Conservation (phyloP, 2,888 invertebrate genomes). For the Chloroclystis v-ata region DNA sequence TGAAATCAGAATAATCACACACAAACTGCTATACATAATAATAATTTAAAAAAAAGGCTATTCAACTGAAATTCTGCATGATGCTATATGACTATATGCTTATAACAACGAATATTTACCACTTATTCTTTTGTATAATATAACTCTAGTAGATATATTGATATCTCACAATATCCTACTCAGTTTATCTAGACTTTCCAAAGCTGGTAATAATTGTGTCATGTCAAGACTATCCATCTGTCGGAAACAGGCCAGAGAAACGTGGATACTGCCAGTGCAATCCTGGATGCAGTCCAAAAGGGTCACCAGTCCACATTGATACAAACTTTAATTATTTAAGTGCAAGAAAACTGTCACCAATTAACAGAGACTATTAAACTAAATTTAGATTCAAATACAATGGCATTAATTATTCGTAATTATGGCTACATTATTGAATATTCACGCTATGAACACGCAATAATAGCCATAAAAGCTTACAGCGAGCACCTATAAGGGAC, state of each 20-base stretch:
- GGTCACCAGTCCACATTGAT: conserved; percentile 1
- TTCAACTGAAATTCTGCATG: too few species aligned
- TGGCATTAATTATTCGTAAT: too few species aligned
- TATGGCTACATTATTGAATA: not conserved
- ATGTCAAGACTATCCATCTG: not conserved
- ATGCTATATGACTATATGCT: too few species aligned
- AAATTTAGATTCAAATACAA: not conserved
- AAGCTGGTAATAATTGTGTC: not conserved
- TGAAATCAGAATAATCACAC: too few species aligned
- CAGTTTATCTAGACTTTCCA: not conserved
- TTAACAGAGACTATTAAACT: too few species aligned
- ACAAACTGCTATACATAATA: too few species aligned
- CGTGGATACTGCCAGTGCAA: conserved; percentile 1
- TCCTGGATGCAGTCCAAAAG: conserved; percentile 7
- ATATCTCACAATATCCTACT: not conserved
- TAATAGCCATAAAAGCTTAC: conserved; percentile 19
- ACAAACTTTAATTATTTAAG: not conserved
- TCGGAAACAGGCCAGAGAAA: not conserved
- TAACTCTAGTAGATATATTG: too few species aligned
- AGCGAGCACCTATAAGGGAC: conserved; percentile 18
- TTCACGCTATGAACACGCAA: conserved; percentile 4
- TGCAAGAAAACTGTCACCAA: too few species aligned
- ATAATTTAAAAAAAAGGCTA: too few species aligned
- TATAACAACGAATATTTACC: too few species aligned
- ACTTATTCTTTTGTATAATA: too few species aligned